These are phyloP conservation scores for Zhengitettix transpicula DNA, from an alignment of 2,888 invertebrate species.

Conservation along the genomic window DNA sequence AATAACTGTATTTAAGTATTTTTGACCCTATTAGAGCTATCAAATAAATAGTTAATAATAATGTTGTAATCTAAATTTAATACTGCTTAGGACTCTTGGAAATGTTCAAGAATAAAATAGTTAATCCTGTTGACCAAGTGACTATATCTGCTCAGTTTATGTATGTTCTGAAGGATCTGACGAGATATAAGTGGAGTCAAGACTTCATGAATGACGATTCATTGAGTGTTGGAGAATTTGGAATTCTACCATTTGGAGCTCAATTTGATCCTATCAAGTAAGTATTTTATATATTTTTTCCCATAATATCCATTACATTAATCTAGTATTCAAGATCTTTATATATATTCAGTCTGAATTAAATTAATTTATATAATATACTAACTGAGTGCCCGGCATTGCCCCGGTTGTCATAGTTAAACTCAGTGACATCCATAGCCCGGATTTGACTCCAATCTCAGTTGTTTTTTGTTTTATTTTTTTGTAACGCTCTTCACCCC, in stretches of 20 bases:
- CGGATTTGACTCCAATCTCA: no score
- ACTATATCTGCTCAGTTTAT: slow-evolving; percentile 58
- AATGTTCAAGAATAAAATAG: neutral
- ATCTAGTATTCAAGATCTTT: neutral
- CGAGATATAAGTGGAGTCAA: slow-evolving; percentile 42
- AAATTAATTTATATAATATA: no score
- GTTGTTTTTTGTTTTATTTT: no score
- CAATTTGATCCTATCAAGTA: slow-evolving; percentile 55
- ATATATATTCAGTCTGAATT: neutral
- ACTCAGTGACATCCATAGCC: no score
- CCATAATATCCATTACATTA: no score
- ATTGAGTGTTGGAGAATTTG: slow-evolving; percentile 27
- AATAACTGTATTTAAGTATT: no score
- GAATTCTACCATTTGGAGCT: slow-evolving; percentile 67
- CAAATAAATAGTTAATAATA: no score
- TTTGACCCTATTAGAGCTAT: no score
- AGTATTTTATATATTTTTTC: slow-evolving; percentile 5
- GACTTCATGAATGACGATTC: slow-evolving; percentile 36
- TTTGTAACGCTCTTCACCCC: no score
- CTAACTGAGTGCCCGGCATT: no score
- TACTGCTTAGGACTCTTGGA: neutral
- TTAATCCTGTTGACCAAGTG: slow-evolving; percentile 30
- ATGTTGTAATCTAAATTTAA: neutral
- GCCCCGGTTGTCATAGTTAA: no score
- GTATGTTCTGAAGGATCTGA: slow-evolving; percentile 46